Base-by-base conservation (phyloP, 2,888 invertebrate genomes). In the Eristalis arbustorum region DNA sequence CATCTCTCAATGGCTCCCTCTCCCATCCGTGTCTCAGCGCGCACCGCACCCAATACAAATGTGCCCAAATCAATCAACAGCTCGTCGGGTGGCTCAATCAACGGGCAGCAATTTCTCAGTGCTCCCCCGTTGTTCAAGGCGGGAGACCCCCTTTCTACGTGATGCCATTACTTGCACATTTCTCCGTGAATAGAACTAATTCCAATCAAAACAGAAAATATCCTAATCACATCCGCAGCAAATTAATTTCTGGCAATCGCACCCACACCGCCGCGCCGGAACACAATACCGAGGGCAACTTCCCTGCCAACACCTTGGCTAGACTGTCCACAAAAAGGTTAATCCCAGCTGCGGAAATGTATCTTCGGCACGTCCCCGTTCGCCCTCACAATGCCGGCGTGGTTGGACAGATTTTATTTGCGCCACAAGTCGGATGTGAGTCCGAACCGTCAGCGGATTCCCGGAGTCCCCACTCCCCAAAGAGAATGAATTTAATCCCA, bases 201-300 rank as follows among this genome's bases (percentile, higher is more conserved):
- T 75, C 82, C 62, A 82, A 87, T 78, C 82, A 78, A 77, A 82
- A 75, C 76, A 84, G 80, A 84, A 77, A 79, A 82, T 74, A 78
- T 66, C 82, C 78, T 82, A 78, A 87, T 82, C 85, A 87, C 85
- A 81, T 87, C 85, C 85, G 85, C 74, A 78, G 78, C 82, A 87
- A 87, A 87, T 87, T 87, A 82, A 87, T 87, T 87, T 82, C 85
- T 68, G 63, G 74, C 59, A 57, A 69, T 69, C 82, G 67, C 82
- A 63, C 56, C 42, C 66, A 66, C 56, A 68, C 40, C 37, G 18
- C 56, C 2, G 14, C 2, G 31, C 10, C 31, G 31, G 37, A 37
- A 64, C 28, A 31, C 28, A 73, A 73, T 49, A 57, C 74, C 57
- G 22, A 18, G 14, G 28, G 6, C 18, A 71, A 4, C 57, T 42